phyloP scores from a whole-genome alignment of 2,113 vertebrate species.

The Cromileptes altivelis region DNA sequence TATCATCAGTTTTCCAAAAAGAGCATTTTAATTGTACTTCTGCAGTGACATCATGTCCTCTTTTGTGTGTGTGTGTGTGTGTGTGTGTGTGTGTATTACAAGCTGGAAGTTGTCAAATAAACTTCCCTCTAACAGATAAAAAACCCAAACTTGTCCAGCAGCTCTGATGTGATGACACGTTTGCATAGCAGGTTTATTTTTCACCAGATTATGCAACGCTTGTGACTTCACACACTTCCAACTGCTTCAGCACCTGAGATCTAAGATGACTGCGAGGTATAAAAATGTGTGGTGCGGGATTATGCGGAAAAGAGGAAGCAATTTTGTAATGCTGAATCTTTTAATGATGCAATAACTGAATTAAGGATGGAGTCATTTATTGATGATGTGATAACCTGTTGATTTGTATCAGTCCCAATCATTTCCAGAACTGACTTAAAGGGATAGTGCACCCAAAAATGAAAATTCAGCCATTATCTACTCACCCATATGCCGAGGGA shows the following conservation, averaged over 20 bases:
- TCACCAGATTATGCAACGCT: neutral
- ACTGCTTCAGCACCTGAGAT: neutral
- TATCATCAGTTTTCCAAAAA: conserved; percentile 1
- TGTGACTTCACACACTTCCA: neutral
- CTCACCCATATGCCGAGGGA: too few species aligned
- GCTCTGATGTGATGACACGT: too few species aligned
- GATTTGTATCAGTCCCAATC: too few species aligned
- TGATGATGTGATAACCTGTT: neutral
- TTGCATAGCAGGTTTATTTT: neutral
- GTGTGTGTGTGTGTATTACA: conserved; percentile 15
- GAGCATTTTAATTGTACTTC: conserved; percentile 3
- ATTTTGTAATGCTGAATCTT: neutral
- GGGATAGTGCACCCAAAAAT: too few species aligned
- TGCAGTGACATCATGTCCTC: conserved; percentile 35
- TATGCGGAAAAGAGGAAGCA: neutral
- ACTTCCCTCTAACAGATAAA: conserved; percentile 3
- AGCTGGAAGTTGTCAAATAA: conserved; percentile 16
- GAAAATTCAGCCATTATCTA: too few species aligned
- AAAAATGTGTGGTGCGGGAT: neutral
- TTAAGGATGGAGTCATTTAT: neutral
- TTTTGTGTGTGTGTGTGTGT: conserved; percentile 8
- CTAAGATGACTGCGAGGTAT: neutral
- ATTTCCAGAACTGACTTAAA: too few species aligned
- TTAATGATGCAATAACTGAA: neutral
- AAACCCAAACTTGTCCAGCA: neutral